Percentiles rank a stretch among this genome's conserved stretches.
Evolutionary conservation across 2,113 vertebrate species (phyloP).

Genomic region (Thomomys bottae): DNA sequence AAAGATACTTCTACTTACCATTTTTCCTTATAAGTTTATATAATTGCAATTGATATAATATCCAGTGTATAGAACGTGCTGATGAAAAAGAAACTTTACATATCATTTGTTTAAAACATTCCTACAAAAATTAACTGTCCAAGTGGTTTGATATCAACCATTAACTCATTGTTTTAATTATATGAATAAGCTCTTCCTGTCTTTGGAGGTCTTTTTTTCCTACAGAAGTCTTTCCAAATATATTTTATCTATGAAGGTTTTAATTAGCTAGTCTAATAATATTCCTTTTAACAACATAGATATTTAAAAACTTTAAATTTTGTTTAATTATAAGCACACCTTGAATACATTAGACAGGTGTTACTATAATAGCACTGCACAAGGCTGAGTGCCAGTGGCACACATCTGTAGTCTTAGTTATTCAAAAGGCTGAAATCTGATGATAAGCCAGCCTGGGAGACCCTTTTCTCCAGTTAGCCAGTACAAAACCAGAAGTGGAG

Average conservation of each 20-base stretch:
- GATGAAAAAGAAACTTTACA: neutral
- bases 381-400: too few species aligned
- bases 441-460: too few species aligned
- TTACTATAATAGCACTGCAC: neutral
- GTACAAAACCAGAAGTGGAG: too few species aligned
- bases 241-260: neutral
- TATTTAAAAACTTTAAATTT: neutral
- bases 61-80: neutral
- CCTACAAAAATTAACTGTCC: neutral
- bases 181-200: neutral
- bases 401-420: too few species aligned
- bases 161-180: neutral
- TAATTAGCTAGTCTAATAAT: neutral
- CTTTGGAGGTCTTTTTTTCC: neutral
- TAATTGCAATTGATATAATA: neutral
- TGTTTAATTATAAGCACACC: neutral
- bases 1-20: neutral
- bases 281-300: neutral
- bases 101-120: neutral
- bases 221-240: neutral
- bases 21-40: slow-evolving; percentile 19
- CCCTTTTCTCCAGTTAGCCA: too few species aligned
- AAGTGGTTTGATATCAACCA: neutral
- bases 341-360: neutral
- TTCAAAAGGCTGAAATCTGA: too few species aligned